Percentiles rank a stretch among this genome's conserved stretches.
phyloP scores from a whole-genome alignment of 2,797 vertebrate species.

The Capromys pilorides region DNA sequence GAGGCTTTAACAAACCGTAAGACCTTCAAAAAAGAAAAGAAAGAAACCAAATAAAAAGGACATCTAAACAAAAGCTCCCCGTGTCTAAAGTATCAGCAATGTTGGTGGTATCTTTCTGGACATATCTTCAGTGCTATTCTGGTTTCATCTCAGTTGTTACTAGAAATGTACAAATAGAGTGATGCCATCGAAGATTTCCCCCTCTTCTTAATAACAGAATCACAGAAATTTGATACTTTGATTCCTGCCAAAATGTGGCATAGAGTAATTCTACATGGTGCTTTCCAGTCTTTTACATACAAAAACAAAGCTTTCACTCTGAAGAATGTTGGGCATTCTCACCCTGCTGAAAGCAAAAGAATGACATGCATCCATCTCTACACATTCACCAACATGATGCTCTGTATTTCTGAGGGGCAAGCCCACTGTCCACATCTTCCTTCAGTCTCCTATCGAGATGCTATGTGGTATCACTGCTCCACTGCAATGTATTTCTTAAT shows the following conservation, averaged over 20 bases:
- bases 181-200: neutral
- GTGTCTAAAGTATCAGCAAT: constrained; percentile 24
- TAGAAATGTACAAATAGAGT: constrained; percentile 32
- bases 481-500: neutral
- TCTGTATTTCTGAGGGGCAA: constrained; percentile 24
- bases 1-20: too few relatives aligned
- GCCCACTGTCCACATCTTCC: neutral
- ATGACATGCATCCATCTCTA: neutral
- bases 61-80: neutral
- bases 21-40: too few relatives aligned
- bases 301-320: constrained; percentile 38
- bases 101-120: neutral
- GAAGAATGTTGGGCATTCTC: constrained; percentile 28
- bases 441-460: neutral
- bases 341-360: constrained; percentile 13
- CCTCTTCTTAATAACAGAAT: constrained; percentile 47
- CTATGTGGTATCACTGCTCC: neutral
- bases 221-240: constrained; percentile 44
- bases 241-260: constrained; percentile 58
- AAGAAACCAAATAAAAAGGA: neutral
- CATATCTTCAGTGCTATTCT: neutral
- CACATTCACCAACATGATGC: neutral
- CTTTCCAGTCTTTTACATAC: constrained; percentile 11
- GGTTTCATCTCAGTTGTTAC: neutral
- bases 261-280: neutral